Conservation (phyloP, 92 coral and sea anemone genomes). For the Bergia sp. region DNA sequence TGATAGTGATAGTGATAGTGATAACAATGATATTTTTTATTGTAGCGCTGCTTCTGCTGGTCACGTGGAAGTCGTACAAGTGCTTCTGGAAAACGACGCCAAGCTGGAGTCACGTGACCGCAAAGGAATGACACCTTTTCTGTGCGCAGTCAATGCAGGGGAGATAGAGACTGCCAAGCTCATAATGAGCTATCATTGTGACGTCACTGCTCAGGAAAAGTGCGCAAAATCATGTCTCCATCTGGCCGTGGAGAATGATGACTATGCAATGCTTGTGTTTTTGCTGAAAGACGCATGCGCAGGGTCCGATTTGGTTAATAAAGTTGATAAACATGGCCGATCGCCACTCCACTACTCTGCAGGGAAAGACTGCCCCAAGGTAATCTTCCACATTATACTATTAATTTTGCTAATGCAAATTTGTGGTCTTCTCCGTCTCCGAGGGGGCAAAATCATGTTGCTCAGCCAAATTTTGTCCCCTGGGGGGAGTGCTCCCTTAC, state of each 20-base stretch:
- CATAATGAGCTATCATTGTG: conserved; percentile 45
- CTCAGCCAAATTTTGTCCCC: not conserved
- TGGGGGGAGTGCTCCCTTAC: too few species aligned
- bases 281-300: conserved; percentile 44
- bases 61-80: conserved; percentile 47
- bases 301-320: conserved; percentile 41
- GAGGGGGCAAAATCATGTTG: too few species aligned
- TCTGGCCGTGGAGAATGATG: conserved; percentile 62
- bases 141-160: conserved; percentile 65
- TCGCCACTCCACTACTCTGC: conserved; percentile 79
- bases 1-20: too few species aligned
- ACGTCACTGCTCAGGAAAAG: conserved; percentile 63
- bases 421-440: too few species aligned
- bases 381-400: not conserved
- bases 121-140: conserved; percentile 67
- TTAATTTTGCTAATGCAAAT: too few species aligned
- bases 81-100: conserved; percentile 50
- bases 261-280: conserved; percentile 45
- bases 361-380: conserved; percentile 49
- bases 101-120: conserved; percentile 52
- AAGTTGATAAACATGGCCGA: conserved; percentile 58
- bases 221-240: conserved; percentile 67
- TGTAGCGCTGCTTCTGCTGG: conserved; percentile 74
- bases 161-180: conserved; percentile 51
- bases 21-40: not conserved